Evolutionary conservation across 2,113 vertebrate species (phyloP), one percentile per base, ranked within the genome.

Genomic region (Petaurus breviceps): DNA sequence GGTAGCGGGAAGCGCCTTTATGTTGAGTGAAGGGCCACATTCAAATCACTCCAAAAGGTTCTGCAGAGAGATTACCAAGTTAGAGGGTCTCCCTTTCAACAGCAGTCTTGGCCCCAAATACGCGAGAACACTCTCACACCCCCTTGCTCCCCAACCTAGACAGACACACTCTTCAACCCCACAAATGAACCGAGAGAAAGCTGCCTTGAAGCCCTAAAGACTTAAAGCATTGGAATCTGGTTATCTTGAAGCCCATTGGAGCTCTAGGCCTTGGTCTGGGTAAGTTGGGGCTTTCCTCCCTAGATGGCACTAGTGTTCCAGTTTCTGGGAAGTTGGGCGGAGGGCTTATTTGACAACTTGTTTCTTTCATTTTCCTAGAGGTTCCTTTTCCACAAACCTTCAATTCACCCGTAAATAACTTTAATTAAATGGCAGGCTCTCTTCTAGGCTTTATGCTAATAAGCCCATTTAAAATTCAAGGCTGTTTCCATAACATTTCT

Each of bases 261-360:
- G 77, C 52, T 46, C 43, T 50, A 92, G 92, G 94, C 28, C 53
- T 0, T 0, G 92, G 92, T 53, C 96, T 93, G 77, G 90, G 4
- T 28, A 84, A 61, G 92, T 94, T 37, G 92, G 61, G 12, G 90
- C 0, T 91, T 92, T 92, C 97, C 90, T 98, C 98, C 97, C 97
- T 98, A 98, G 98, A 95, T 98, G 98, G 98, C 98, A 47, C 97
- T 97, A 97, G 97, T 93, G 95, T 96, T 97, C 97, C 97, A 97
- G 97, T 97, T 97, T 98, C 97, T 92, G 97, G 96, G 31, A 37
- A 1, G 9, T 95, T 95, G 90, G 77, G 47, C 95, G 54, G 91
- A n/a, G 47, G 94, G 26, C 28, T 91, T 93, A 93, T 95, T 92
- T 97, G 94, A 95, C 96, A 68, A 98, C 97, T 95, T 93, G 91